These are phyloP conservation scores for Planococcus citri DNA, from an alignment of 1,140 invertebrate species.

Conservation along the genomic window DNA sequence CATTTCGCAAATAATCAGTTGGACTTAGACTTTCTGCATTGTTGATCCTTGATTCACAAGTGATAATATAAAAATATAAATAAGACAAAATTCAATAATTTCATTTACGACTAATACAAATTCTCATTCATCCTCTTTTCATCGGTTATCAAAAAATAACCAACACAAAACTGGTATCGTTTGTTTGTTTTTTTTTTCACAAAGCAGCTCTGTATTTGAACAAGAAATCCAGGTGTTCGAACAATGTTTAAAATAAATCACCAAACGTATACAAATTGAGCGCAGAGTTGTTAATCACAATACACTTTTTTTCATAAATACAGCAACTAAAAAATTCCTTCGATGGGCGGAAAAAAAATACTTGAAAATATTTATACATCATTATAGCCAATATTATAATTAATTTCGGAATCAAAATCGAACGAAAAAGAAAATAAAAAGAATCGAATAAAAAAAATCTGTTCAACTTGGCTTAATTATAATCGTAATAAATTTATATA, in stretches of 20 bases:
- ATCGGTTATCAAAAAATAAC: too few species aligned
- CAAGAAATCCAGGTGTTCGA: background rate
- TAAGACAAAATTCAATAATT: too few species aligned
- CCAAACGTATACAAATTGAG: background rate
- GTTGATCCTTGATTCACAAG: too few species aligned
- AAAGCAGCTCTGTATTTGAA: constrained; percentile 2
- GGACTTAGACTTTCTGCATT: too few species aligned
- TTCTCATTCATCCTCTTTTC: too few species aligned
- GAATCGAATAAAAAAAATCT: background rate
- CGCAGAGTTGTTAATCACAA: background rate
- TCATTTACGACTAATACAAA: too few species aligned
- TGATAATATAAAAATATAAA: too few species aligned
- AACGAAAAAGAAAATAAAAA: background rate
- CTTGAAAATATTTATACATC: background rate
- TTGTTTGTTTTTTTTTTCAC: too few species aligned
- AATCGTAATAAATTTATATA: background rate
- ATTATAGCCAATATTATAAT: background rate
- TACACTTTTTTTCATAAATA: too few species aligned
- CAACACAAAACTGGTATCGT: too few species aligned
- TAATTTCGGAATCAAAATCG: background rate
- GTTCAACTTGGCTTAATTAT: background rate
- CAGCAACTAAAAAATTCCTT: background rate
- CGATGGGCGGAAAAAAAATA: background rate
- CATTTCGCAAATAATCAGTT: too few species aligned
- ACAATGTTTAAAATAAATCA: too few species aligned